These are phyloP conservation scores for Hylyphantes graminicola DNA, from an alignment of 1,140 invertebrate genomes.

Conservation along the genomic window DNA sequence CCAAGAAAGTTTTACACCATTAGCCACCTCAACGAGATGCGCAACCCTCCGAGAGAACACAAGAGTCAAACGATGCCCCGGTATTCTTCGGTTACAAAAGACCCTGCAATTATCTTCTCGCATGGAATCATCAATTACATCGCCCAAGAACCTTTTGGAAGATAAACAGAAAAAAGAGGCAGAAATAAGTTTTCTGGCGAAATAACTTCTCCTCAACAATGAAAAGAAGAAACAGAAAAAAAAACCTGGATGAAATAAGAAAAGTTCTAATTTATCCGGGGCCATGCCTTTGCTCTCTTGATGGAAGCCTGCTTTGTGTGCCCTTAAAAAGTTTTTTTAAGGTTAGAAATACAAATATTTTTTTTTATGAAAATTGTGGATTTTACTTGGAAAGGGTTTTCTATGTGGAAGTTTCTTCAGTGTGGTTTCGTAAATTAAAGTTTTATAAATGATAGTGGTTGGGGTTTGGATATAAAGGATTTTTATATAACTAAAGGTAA, in stretches of 20 bases:
- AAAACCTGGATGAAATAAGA: slow-evolving; percentile 23
- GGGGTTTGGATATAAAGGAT: too few species aligned
- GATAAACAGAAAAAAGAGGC: not conserved
- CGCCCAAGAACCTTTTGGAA: not conserved
- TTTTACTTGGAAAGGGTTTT: too few species aligned
- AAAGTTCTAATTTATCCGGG: slow-evolving; percentile 26
- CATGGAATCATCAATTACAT: slow-evolving; percentile 47
- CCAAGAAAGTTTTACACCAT: not conserved
- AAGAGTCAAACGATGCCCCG: slow-evolving; percentile 24
- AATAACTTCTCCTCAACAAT: slow-evolving; percentile 48
- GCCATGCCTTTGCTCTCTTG: not conserved
- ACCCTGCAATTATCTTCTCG: slow-evolving; percentile 43
- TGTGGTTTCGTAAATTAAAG: too few species aligned
- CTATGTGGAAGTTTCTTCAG: too few species aligned
- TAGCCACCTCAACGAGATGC: not conserved
- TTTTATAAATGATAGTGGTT: too few species aligned
- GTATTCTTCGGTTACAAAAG: slow-evolving; percentile 49
- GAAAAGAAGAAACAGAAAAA: slow-evolving; percentile 8
- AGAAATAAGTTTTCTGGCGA: slow-evolving; percentile 24
- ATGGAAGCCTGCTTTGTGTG: not conserved
- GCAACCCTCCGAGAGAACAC: slow-evolving; percentile 5
- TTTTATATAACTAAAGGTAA: too few species aligned
- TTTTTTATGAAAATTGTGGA: too few species aligned
- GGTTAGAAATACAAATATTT: not conserved
- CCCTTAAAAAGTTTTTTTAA: not conserved